These are phyloP conservation scores for Drosophila nikananu DNA, from an alignment of 1,140 invertebrate species.

Conservation along the genomic window DNA sequence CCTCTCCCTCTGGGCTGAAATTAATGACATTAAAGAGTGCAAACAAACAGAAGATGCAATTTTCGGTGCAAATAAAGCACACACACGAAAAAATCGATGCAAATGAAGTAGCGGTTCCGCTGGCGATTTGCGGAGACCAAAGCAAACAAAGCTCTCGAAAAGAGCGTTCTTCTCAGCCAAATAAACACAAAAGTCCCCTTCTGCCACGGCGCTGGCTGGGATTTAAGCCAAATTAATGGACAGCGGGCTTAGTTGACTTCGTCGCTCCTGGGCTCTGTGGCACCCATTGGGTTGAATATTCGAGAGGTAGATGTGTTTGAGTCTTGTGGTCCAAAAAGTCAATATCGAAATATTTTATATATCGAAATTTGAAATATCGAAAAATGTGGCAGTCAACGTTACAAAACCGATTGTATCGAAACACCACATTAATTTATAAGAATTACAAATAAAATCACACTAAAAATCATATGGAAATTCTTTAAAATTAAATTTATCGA, in stretches of 20 bases:
- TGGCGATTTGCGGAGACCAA: conserved; percentile 25
- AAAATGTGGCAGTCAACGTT: no score
- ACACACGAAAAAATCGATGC: conserved; percentile 49
- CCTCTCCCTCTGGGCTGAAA: conserved; percentile 21
- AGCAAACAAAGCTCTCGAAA: conserved; percentile 35
- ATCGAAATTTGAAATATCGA: background rate
- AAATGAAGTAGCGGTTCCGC: conserved; percentile 72
- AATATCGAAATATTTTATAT: background rate
- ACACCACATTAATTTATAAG: no score
- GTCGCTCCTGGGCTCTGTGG: conserved; percentile 5
- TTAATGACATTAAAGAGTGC: conserved; percentile 58
- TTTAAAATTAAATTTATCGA: background rate
- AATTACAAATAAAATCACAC: no score
- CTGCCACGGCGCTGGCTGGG: conserved; percentile 29
- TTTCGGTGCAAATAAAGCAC: conserved; percentile 52
- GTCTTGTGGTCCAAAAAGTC: no score
- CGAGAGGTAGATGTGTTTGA: conserved; percentile 6
- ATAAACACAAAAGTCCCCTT: conserved; percentile 44
- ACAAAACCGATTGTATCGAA: no score
- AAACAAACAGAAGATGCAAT: conserved; percentile 65
- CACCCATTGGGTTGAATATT: background rate
- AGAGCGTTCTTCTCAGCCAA: conserved; percentile 23
- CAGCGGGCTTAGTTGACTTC: conserved; percentile 30
- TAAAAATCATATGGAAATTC: no score
- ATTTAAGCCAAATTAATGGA: conserved; percentile 82